Base-by-base conservation (phyloP, 1,140 invertebrate species). In the Aphis gossypii region DNA sequence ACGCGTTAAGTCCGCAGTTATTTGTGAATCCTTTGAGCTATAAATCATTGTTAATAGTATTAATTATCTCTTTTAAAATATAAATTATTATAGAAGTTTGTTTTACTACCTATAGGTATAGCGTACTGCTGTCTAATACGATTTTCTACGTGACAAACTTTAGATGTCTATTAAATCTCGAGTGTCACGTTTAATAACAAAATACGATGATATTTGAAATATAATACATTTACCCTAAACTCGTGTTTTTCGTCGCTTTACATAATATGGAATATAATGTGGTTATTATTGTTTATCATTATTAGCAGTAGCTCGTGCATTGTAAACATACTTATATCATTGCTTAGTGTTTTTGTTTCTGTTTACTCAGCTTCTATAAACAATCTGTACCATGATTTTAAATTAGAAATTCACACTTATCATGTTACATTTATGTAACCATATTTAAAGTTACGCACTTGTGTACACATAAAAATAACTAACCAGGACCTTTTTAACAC, bases 301-400 rank as follows among this genome's bases (percentile, higher is more conserved):
- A 86, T 86, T 86, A 86, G 41, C 41, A 51, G 14, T 14, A 86
- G 83, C 23, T 44, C 41, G 41, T 86, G 23, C 9, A 86, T 23
- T 0, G 38, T 86, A 86, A 86, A 86, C 38, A 86, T 41, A 44
- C 41, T 86, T 44, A 86, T 86, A 41, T 44, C 83, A 44, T 86
- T 86, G 60, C 60, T 76, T 41, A 25, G 83, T 14, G 11, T 44
- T 86, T 86, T 46, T 86, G 38, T 86, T 86, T 5, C 41, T 86
- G 83, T 86, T 86, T 86, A 44, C 41, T 86, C 83, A 86, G 83
- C 38, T 44, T 86, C 11, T 86, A 44, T 86, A 86, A 86, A 86
- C 41, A 86, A 86, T 86, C 23, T 86, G 9, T 44, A 76, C 60
- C 60, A 76, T 76, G 60, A 76, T 76, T 76, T 76, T 76, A 76